Percentiles rank a stretch among this genome's conserved stretches.
Evolutionary conservation across 2,888 invertebrate genomes (phyloP).

Genomic region (Chymomyza caudatula): DNA sequence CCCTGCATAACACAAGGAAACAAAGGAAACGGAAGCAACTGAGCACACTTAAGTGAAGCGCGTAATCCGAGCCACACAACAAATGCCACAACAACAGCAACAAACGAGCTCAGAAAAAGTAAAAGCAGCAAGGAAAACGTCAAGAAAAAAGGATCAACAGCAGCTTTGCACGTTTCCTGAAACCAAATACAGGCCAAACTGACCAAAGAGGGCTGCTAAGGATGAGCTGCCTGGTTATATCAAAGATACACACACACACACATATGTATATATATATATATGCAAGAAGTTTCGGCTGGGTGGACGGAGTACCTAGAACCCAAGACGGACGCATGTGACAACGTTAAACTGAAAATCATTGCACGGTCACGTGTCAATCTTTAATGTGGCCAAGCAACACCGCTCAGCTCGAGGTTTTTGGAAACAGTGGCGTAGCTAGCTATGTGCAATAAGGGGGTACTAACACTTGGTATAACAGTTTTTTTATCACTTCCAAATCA

Average conservation of each 20-base stretch:
- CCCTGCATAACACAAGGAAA: conserved; percentile 9
- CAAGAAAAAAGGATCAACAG: conserved; percentile 62
- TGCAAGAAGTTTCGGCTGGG: too few species aligned
- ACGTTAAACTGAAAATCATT: conserved; percentile 75
- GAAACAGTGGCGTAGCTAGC: too few species aligned
- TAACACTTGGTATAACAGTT: too few species aligned
- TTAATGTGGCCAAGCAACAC: conserved; percentile 42
- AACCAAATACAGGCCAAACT: conserved; percentile 42
- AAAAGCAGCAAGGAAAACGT: conserved; percentile 43
- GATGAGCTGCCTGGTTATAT: conserved; percentile 38
- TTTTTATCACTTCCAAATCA: too few species aligned
- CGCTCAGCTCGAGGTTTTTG: neutral
- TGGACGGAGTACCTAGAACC: too few species aligned
- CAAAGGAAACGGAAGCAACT: conserved; percentile 60
- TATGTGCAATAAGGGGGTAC: too few species aligned
- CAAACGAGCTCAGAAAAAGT: conserved; percentile 7
- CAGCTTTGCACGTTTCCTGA: conserved; percentile 68
- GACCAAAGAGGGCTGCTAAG: neutral
- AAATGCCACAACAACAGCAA: conserved; percentile 45
- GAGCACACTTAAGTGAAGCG: conserved; percentile 73
- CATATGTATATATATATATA: too few species aligned
- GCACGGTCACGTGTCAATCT: conserved; percentile 77
- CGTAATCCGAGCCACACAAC: conserved; percentile 72
- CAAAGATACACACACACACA: conserved; percentile 15
- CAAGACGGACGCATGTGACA: conserved; percentile 57